phyloP scores from a whole-genome alignment of 1,140 invertebrate species.

The Mactra quadrangularis region DNA sequence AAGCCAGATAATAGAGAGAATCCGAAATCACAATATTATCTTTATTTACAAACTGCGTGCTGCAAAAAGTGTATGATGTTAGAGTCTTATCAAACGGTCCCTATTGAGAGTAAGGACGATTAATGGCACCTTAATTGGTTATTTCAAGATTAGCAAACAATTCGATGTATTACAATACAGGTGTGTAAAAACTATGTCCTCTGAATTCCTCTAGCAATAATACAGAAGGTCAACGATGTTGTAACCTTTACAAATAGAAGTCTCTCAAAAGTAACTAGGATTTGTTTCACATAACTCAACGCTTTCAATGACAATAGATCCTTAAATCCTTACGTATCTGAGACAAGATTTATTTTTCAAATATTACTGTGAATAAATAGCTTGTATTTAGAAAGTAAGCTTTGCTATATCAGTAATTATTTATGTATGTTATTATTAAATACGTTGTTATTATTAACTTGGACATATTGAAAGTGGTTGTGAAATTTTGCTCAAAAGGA shows the following conservation, averaged over 20 bases:
- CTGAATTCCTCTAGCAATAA: constrained; percentile 14
- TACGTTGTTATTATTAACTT: too few species aligned
- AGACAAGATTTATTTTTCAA: constrained; percentile 29
- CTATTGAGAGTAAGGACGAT: constrained; percentile 13
- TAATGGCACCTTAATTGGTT: constrained; percentile 33
- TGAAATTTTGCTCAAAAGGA: too few species aligned
- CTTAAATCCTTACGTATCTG: constrained; percentile 5
- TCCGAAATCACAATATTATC: constrained; percentile 10
- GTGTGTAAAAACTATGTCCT: background rate
- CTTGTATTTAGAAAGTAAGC: too few species aligned
- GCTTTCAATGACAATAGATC: constrained; percentile 1
- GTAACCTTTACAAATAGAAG: constrained; percentile 5
- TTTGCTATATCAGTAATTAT: too few species aligned
- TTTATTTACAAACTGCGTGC: constrained; percentile 9
- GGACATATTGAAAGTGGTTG: too few species aligned
- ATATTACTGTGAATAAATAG: too few species aligned
- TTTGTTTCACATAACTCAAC: background rate
- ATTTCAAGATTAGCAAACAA: constrained; percentile 2
- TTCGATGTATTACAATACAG: background rate
- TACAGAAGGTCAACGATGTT: constrained; percentile 17
- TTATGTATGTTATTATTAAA: too few species aligned
- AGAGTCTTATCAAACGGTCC: constrained; percentile 2
- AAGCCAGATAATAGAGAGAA: background rate
- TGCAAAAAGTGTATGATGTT: constrained; percentile 26
- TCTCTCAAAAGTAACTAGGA: constrained; percentile 16